Conservation (phyloP, 2,888 invertebrate genomes). For the Eulithis testata region DNA sequence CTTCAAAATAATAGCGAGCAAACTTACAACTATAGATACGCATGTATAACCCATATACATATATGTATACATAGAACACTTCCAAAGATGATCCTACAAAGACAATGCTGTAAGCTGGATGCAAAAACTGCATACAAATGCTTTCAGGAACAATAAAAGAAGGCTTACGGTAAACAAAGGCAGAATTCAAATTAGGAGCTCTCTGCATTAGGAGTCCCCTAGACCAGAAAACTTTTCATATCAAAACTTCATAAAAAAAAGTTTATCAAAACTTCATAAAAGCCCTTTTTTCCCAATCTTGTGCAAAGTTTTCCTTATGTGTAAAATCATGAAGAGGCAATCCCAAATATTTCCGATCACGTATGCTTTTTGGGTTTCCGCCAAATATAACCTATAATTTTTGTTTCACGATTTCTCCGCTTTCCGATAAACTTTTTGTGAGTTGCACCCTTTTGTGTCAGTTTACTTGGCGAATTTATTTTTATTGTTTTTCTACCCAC, state of each 20-base stretch:
- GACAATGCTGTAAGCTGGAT: slow-evolving; percentile 4
- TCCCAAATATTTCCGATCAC: slow-evolving; percentile 73
- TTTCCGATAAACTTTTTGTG: slow-evolving; percentile 20
- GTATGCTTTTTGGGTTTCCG: slow-evolving; percentile 66
- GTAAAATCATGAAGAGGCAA: slow-evolving; percentile 73
- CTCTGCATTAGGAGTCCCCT: slow-evolving; percentile 10
- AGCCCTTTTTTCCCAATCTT: slow-evolving; percentile 45
- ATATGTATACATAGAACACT: no score
- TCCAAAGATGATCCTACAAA: no score
- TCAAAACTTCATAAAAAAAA: slow-evolving; percentile 13
- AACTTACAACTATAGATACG: no score
- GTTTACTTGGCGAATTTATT: slow-evolving; percentile 10
- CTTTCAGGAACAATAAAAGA: slow-evolving; percentile 30
- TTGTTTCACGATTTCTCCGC: slow-evolving; percentile 31
- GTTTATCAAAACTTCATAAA: slow-evolving; percentile 41
- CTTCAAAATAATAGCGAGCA: no score
- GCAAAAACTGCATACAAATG: slow-evolving; percentile 21
- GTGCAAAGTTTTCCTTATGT: slow-evolving; percentile 58
- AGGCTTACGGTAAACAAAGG: slow-evolving; percentile 16
- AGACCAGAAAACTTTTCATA: slow-evolving; percentile 29
- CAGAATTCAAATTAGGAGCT: slow-evolving; percentile 20
- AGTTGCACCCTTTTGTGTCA: slow-evolving; percentile 7
- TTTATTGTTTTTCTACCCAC: slow-evolving; percentile 7
- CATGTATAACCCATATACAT: no score
- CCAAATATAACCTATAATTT: slow-evolving; percentile 64